phyloP scores from a whole-genome alignment of 1,140 invertebrate genomes.

The Zophobas morio region DNA sequence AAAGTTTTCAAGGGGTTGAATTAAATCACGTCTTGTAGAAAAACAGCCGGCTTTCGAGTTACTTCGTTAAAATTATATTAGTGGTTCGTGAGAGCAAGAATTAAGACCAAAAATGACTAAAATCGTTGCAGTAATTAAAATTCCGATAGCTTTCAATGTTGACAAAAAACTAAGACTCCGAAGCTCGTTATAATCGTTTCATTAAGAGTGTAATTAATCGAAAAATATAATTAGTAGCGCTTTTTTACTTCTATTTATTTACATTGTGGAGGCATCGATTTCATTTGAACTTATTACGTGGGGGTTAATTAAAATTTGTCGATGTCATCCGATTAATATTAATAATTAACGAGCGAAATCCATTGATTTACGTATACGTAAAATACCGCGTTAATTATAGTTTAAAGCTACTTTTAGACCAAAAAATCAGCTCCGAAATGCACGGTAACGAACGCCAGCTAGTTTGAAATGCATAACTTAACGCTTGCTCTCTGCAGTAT shows the following conservation, averaged over 20 bases:
- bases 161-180: conserved; percentile 18
- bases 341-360: conserved; percentile 8
- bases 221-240: conserved; percentile 21
- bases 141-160: conserved; percentile 18
- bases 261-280: conserved; percentile 5
- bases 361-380: conserved; percentile 22
- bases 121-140: conserved; percentile 25
- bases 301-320: conserved; percentile 29
- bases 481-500: too few species aligned
- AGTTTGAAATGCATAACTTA: too few species aligned
- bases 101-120: conserved; percentile 12
- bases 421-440: too few species aligned
- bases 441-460: too few species aligned
- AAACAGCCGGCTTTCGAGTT: not conserved
- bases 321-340: conserved; percentile 20
- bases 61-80: conserved; percentile 24
- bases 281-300: conserved; percentile 18
- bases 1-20: conserved; percentile 13
- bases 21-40: conserved; percentile 25
- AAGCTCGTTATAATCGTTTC: conserved; percentile 31
- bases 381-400: conserved; percentile 1
- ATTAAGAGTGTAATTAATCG: conserved; percentile 31
- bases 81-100: not conserved
- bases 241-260: conserved; percentile 14
- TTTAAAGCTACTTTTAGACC: not conserved